These are phyloP conservation scores for Anas platyrhynchos DNA, from an alignment of 2,113 vertebrate genomes.

Conservation along the genomic window DNA sequence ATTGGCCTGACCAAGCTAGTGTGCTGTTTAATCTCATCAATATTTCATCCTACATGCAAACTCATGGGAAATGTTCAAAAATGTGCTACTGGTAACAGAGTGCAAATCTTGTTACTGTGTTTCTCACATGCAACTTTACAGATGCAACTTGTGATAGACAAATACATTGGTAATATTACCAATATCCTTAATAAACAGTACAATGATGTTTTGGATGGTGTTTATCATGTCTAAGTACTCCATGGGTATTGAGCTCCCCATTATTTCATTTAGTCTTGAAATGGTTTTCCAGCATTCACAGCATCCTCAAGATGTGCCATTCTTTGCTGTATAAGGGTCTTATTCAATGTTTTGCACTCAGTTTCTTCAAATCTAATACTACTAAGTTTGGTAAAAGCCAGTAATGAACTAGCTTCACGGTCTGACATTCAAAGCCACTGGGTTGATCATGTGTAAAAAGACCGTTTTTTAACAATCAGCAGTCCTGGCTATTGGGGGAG, in stretches of 20 bases:
- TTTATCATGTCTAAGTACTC: neutral
- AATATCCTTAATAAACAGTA: neutral
- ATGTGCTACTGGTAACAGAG: neutral
- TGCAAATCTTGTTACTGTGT: neutral
- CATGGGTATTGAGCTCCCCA: accelerated
- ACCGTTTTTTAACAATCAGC: neutral
- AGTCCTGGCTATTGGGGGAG: too few species aligned
- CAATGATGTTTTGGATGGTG: neutral
- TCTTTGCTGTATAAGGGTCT: neutral
- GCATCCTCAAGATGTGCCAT: neutral
- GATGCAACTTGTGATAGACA: neutral
- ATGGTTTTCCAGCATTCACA: neutral
- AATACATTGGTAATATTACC: neutral
- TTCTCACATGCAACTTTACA: neutral
- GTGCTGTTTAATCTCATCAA: neutral
- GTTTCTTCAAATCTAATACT: neutral
- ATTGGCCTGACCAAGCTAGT: neutral
- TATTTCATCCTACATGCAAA: neutral
- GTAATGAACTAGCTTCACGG: neutral
- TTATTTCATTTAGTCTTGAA: neutral
- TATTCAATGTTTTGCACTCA: neutral
- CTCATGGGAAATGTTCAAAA: accelerated
- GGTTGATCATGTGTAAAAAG: neutral
- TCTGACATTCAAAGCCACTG: neutral
- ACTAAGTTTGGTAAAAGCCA: neutral